Percentiles rank a stretch among this genome's conserved stretches.
Conservation (phyloP, 2,113 vertebrate genomes). For the Myotis davidii region DNA sequence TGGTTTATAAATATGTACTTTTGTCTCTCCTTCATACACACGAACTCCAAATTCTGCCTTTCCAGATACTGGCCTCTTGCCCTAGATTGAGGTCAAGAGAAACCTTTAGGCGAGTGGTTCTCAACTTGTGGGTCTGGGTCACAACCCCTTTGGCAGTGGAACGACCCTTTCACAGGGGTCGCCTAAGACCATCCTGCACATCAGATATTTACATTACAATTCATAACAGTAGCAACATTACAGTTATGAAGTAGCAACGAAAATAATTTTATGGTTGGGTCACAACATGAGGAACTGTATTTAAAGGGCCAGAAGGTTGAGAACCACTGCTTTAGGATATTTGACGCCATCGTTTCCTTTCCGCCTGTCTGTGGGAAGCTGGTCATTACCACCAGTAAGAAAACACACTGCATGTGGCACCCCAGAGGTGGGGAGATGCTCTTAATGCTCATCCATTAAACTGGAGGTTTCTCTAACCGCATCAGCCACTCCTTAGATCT, state of each 20-base stretch:
- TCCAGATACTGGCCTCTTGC: constrained; percentile 30
- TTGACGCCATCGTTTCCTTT: neutral
- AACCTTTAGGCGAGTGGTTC: too few relatives aligned
- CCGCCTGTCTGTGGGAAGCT: neutral
- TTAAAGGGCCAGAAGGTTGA: too few relatives aligned
- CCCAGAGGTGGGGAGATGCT: neutral
- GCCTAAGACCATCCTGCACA: too few relatives aligned
- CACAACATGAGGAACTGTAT: too few relatives aligned
- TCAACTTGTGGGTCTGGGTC: too few relatives aligned
- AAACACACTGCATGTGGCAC: accelerated
- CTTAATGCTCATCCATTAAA: neutral
- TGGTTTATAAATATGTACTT: constrained; percentile 65
- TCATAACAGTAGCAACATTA: too few relatives aligned
- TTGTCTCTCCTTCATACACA: neutral
- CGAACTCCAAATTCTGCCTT: neutral
- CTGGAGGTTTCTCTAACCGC: neutral
- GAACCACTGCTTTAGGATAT: neutral
- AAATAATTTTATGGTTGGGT: too few relatives aligned
- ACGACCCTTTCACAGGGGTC: too few relatives aligned
- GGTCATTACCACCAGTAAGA: neutral
- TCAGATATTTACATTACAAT: too few relatives aligned
- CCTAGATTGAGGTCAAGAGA: neutral
- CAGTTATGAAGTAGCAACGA: too few relatives aligned
- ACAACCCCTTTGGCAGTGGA: too few relatives aligned
- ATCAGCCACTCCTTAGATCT: neutral